Evolutionary conservation across 30 jellyfish, hydroid and myxozoan species (phyloP).

Genomic region (Nemopilema nomurai): DNA sequence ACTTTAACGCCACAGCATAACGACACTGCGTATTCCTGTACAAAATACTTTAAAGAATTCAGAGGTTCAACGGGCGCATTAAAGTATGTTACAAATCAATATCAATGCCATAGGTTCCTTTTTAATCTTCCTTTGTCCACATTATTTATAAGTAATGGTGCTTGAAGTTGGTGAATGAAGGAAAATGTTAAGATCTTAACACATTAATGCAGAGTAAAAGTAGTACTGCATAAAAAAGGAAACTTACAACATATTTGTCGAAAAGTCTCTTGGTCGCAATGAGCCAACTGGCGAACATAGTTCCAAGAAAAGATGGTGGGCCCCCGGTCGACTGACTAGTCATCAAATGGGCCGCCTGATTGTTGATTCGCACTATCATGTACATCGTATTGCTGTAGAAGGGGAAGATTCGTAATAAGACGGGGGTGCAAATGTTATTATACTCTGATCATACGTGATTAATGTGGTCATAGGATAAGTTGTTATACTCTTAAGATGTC

Average conservation of each 20-base stretch:
- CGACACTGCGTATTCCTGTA: background rate
- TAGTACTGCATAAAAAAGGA: background rate
- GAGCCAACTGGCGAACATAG: conserved; percentile 96
- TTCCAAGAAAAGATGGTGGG: conserved; percentile 94
- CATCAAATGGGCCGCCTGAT: conserved; percentile 92
- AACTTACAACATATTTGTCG: conserved; percentile 83
- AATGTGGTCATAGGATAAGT: too few relatives aligned
- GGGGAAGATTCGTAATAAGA: background rate
- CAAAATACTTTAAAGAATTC: too few relatives aligned
- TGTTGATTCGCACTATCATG: conserved; percentile 92
- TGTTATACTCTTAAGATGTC: too few relatives aligned
- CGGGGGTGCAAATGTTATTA: background rate
- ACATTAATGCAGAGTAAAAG: too few relatives aligned
- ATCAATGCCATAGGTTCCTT: too few relatives aligned
- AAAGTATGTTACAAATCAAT: too few relatives aligned
- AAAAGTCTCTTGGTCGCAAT: conserved; percentile 83
- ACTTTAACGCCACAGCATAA: background rate
- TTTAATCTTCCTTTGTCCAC: too few relatives aligned
- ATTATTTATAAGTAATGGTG: too few relatives aligned
- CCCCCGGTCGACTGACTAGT: conserved; percentile 95
- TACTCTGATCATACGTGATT: too few relatives aligned
- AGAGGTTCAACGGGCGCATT: too few relatives aligned
- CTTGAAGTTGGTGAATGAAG: too few relatives aligned
- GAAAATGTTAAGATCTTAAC: too few relatives aligned
- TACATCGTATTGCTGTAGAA: conserved; percentile 75